Evolutionary conservation across 2,888 invertebrate genomes (phyloP), one percentile per base, ranked within the genome.

Genomic region (Beris chalybata): DNA sequence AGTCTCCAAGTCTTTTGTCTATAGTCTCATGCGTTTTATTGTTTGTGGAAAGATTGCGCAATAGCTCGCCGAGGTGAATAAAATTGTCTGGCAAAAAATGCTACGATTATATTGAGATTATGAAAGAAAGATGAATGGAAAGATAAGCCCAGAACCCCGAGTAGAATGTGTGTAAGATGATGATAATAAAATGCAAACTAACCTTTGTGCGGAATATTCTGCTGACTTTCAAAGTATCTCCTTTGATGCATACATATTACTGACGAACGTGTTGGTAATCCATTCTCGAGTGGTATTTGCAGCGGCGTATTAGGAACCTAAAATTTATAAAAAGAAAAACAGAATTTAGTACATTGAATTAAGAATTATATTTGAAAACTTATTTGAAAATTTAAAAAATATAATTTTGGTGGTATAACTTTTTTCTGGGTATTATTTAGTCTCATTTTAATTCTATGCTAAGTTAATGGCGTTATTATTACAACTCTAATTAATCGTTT

Each of bases 301-400:
- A 79, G 72, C 73, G 75, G 76, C 74, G 76, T 75, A 73, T 79
- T 80, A 76, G 80, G 80, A 77, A 80, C 79, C 80, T 80, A 75
- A 48, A 77, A 68, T 53, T 11, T 66, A 64, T 32, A 54, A 13
- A 47, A 55, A 54, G 47, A 45, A 55, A 22, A 2, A 22, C 22
- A 22, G n/a, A n/a, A 22, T 22, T 22, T 22, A 2, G 22, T 22
- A 22, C 22, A 22, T 22, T 22, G 22, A 22, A 22, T 22, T 22
- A 22, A 22, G 22, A 22, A 22, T 22, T 22, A 22, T 22, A 22
- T 22, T 22, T 22, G 22, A 22, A 22, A 22, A 22, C 22, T 22
- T 22, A 22, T 22, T 22, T 22, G 22, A 22, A 1, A 22, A 22
- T 22, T 22, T 22, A 22, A 22, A 22, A 22, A 22, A 22, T 22